Conservation (phyloP, 1,140 invertebrate species). For the Halyomorpha halys region DNA sequence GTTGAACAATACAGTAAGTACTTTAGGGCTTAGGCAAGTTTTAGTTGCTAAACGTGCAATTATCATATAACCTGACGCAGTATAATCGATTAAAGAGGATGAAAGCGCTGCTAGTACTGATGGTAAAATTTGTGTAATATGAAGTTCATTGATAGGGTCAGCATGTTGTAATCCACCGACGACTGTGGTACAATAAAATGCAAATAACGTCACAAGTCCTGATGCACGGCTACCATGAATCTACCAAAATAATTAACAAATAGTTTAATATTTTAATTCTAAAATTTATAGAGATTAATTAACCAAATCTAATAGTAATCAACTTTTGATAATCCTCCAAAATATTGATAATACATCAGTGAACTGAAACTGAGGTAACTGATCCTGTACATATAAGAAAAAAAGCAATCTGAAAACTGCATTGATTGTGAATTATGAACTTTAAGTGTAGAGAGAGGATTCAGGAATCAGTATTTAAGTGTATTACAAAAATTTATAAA, state of each 20-base stretch:
- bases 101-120: conserved; percentile 55
- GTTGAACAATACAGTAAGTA: conserved; percentile 49
- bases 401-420: too few relatives aligned
- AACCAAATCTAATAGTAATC: too few relatives aligned
- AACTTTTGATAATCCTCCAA: too few relatives aligned
- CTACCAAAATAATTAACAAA: conserved; percentile 21
- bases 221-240: conserved; percentile 44
- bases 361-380: too few relatives aligned
- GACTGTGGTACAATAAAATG: conserved; percentile 63
- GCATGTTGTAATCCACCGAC: conserved; percentile 52
- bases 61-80: conserved; percentile 63
- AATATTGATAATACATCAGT: too few relatives aligned
- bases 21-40: conserved; percentile 46
- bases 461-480: too few relatives aligned
- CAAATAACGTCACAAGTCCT: conserved; percentile 55
- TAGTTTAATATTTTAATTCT: neutral
- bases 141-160: conserved; percentile 45
- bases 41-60: conserved; percentile 45
- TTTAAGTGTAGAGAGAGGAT: too few relatives aligned
- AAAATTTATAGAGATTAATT: neutral
- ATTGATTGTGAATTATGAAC: too few relatives aligned
- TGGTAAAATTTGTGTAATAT: conserved; percentile 58
- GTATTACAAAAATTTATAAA: too few relatives aligned
- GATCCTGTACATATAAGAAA: too few relatives aligned
- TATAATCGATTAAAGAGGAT: conserved; percentile 55